Evolutionary conservation across 2,113 vertebrate genomes (phyloP), one percentile per base, ranked within the genome.

Genomic region (Dasyornis broadbenti): DNA sequence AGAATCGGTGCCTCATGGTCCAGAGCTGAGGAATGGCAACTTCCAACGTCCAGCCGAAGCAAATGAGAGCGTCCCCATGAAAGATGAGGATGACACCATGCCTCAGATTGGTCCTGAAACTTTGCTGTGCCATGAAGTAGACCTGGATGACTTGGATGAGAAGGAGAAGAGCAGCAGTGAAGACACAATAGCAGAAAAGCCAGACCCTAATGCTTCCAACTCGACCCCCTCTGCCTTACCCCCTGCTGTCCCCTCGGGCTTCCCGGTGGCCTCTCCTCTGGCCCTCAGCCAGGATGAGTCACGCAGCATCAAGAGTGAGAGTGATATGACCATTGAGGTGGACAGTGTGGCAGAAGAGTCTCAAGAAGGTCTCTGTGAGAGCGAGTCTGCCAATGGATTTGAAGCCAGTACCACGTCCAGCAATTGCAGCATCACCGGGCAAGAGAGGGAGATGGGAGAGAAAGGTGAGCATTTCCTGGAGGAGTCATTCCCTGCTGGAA

Each of bases 121-220:
- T 3, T 95, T 99, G 76, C 98, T 99, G 64, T 99, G 99, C 93
- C 99, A 99, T 13, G 99, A 99, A 86, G 99, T 99, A 0, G 99
- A 99, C 95, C 97, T 99, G 92, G 99, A 99, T 35, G 99, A 99
- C 89, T 96, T 98, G 13, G 99, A 99, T 8, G 99, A 99, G 60
- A 99, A 99, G 95, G 99, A 99, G 31, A 99, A 99, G 94, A 97
- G 97, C 40, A 30, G 97, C 11, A 39, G 69, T 27, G 98, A 98
- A 44, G 98, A 98, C 23, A 30, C 96, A 17, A 26, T 63, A 12
- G 94, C 98, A n/a, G 98, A 97, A 71, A 98, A 96, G 75, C 95
- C 95, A 2, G 98, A 98, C 15, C 71, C 92, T 17, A 88, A 11
- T 9, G 50, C 91, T 71, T 96, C 97, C 6, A 87, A 40, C 33